These are phyloP conservation scores for Maniola jurtina DNA, from an alignment of 1,140 invertebrate species.

Conservation along the genomic window DNA sequence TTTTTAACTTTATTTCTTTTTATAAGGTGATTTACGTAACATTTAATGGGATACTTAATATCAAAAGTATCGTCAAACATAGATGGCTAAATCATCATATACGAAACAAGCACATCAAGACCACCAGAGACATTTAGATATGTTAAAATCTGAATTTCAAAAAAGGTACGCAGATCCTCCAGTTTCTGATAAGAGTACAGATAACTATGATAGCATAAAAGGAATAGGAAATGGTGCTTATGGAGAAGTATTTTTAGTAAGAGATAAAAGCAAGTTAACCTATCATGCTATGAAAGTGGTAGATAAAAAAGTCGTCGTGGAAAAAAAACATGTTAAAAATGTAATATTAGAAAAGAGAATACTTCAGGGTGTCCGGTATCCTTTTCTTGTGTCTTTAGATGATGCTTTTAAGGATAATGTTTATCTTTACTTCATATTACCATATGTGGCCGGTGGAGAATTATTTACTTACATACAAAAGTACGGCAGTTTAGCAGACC, in stretches of 20 bases:
- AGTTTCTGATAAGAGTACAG: constrained; percentile 30
- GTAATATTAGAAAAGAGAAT: constrained; percentile 90
- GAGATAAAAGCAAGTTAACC: constrained; percentile 80
- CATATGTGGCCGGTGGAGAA: constrained; percentile 90
- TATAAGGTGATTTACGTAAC: not conserved
- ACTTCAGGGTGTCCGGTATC: constrained; percentile 87
- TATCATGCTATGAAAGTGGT: constrained; percentile 95
- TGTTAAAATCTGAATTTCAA: constrained; percentile 60
- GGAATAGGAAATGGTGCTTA: constrained; percentile 94
- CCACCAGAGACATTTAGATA: constrained; percentile 57
- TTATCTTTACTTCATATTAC: constrained; percentile 90
- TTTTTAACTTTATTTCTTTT: constrained; percentile 7
- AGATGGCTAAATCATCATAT: constrained; percentile 53
- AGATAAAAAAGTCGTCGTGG: constrained; percentile 92
- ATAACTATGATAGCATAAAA: constrained; percentile 61
- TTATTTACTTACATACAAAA: constrained; percentile 89
- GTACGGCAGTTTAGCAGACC: constrained; percentile 87
- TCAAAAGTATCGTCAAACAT: constrained; percentile 15
- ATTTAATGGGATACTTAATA: not conserved
- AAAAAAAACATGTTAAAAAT: constrained; percentile 91
- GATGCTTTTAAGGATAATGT: constrained; percentile 93
- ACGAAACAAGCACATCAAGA: constrained; percentile 57
- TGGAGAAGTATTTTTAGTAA: constrained; percentile 91
- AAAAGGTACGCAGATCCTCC: constrained; percentile 44
- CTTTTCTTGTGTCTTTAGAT: constrained; percentile 88